Conservation (phyloP, 1,140 invertebrate species). For the Bombus sylvicola region DNA sequence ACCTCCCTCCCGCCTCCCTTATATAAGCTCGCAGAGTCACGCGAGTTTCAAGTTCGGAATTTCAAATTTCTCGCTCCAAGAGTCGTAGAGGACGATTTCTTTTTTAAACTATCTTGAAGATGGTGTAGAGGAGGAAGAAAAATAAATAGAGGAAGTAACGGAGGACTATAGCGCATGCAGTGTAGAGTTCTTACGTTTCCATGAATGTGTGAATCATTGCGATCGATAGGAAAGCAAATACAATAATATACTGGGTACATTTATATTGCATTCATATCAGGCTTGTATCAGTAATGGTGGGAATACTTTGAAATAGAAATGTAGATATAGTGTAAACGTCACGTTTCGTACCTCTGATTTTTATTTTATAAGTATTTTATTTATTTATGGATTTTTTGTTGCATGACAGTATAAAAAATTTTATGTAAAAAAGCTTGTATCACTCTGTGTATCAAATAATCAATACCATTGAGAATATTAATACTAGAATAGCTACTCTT, state of each 20-base stretch:
- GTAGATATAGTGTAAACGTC: background rate
- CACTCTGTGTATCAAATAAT: no score
- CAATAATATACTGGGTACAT: background rate
- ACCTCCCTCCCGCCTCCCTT: background rate
- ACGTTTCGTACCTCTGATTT: background rate
- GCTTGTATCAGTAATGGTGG: no score
- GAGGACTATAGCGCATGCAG: no score
- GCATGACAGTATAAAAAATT: no score
- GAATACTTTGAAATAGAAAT: background rate
- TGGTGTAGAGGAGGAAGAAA: background rate
- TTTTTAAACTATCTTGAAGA: background rate
- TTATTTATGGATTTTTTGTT: no score
- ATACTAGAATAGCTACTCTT: no score
- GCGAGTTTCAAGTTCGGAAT: constrained; percentile 9
- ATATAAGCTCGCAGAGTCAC: constrained; percentile 10
- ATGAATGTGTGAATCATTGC: constrained; percentile 11
- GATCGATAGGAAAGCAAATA: background rate
- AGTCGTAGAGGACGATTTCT: background rate
- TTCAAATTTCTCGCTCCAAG: background rate
- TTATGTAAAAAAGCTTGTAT: no score
- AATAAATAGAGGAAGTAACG: background rate
- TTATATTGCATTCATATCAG: no score
- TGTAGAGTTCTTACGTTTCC: no score
- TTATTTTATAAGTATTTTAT: background rate
- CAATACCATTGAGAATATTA: no score